Base-by-base conservation (phyloP, 2,113 vertebrate genomes). In the Cyprinodon brontotheroides region DNA sequence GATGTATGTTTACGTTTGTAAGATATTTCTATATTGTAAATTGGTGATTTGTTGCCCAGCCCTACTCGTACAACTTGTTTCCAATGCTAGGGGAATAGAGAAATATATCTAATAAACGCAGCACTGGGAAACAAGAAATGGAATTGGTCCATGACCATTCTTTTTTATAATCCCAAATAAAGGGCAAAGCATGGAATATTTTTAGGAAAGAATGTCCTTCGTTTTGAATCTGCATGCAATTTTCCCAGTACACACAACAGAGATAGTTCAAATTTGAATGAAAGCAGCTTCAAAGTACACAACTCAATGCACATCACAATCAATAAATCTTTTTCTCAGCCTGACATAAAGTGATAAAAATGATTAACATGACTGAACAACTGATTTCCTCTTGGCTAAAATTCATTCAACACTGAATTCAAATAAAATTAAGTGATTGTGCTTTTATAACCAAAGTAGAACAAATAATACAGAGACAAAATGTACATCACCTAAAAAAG, bases 371-470 rank as follows among this genome's bases (percentile, higher is more conserved):
- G 64, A 86, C 81, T 74, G 65, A 66, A 79, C 75, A 64, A 79
- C 39, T 2, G 74, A 72, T 78, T 86, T 87, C 94, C 95, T 93
- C 92, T 94, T 94, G 93, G 94, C 91, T 93, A 91, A 92, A 95
- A 90, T 94, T 89, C 94, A 95, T 95, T 95, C 93, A 96, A 94
- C 73, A 96, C 96, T 95, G 95, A 94, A 96, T 95, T 96, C 95
- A 95, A 96, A 97, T 95, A 96, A 97, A 97, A 95, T 96, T 94
- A 96, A 96, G 93, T 96, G 96, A 97, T 97, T 98, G 97, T 98
- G 96, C 96, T 98, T 98, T 97, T 96, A 94, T 96, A 97, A 97
- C 95, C 95, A 96, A 97, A 94, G 95, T 91, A 88, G 82, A 77
- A 94, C 89, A 92, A 91, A 92, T 81, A 90, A 91, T 90, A 89